Conservation (phyloP, 1,140 invertebrate species). For the Dreissena rostriformis region DNA sequence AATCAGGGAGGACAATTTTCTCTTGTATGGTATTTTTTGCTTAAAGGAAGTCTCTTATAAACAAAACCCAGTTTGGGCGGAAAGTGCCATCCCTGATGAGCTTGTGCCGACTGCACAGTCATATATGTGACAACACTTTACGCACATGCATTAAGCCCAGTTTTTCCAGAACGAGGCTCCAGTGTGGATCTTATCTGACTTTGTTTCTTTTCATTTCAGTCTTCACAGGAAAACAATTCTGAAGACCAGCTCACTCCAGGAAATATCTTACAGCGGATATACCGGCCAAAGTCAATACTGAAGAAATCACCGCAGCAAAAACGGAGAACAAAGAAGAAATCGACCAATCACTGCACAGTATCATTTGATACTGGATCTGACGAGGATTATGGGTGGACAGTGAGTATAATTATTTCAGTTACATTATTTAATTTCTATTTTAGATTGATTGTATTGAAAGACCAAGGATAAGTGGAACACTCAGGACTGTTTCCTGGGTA, state of each 20-base stretch:
- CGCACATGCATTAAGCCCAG: too few relatives aligned
- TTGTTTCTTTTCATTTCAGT: neutral
- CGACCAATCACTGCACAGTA: slow-evolving; percentile 22
- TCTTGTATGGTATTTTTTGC: too few relatives aligned
- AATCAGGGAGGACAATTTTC: too few relatives aligned
- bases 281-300: slow-evolving; percentile 27
- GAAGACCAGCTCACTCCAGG: neutral
- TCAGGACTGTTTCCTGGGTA: too few relatives aligned
- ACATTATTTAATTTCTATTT: too few relatives aligned
- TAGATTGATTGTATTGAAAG: too few relatives aligned
- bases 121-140: neutral
- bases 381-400: neutral
- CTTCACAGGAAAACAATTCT: neutral
- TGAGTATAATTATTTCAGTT: too few relatives aligned
- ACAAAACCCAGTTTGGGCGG: too few relatives aligned
- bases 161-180: neutral
- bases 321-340: slow-evolving; percentile 13
- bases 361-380: slow-evolving; percentile 47
- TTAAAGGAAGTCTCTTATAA: too few relatives aligned
- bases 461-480: too few relatives aligned
- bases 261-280: slow-evolving; percentile 17
- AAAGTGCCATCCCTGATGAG: too few relatives aligned
- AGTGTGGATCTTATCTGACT: too few relatives aligned
- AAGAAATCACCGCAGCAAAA: slow-evolving; percentile 10
- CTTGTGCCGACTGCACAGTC: neutral